Base-by-base conservation (phyloP, 37 sponge, comb jelly and placozoan genomes). In the Corticium candelabrum region DNA sequence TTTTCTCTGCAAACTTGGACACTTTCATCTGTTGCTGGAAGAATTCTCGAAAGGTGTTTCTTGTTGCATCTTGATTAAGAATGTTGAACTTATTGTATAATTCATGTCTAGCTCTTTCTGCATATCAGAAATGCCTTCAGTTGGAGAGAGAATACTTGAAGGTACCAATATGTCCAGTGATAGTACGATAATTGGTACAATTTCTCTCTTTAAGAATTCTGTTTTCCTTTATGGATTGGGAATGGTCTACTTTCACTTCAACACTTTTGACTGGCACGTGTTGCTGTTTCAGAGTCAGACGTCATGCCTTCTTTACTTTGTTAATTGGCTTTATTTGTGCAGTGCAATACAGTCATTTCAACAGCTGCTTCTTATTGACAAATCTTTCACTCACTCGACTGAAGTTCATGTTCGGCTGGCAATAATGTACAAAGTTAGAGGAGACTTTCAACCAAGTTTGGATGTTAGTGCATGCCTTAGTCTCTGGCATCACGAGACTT, bases 11-110 rank as follows among this genome's bases (percentile, higher is more conserved):
- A 82, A 83, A 0, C 81, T 93, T 0, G 94, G 88, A 41, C 94
- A 93, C 70, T 80, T 89, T n/a, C 89, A 86, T 40, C 79, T 93
- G 0, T 86, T 93, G 27, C 67, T 93, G 29, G 88, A 85, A 68
- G 82, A 93, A 38, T 93, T 81, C 75, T 43, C 79, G n/a, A 70
- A 93, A 80, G 94, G 90, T 93, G 80, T 35, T 78, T 39, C 33
- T 3, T 37, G 36, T 2, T 37, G 29, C 32, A 35, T 3, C 41
- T 15, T 37, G 29, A 5, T 29, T 80, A 40, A 38, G 1, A n/a
- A 5, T 3, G 7, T 4, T 69, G 72, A 4, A 41, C 39, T 41
- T 37, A 29, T 3, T 11, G 27, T 37, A 3, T 11, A 30, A 2
- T 74, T 43, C 34, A 1, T 32, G 30, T 77, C 5, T 74, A 87